Conservation (phyloP, 92 coral and sea anemone species). For the Phymanthus crucifer region DNA sequence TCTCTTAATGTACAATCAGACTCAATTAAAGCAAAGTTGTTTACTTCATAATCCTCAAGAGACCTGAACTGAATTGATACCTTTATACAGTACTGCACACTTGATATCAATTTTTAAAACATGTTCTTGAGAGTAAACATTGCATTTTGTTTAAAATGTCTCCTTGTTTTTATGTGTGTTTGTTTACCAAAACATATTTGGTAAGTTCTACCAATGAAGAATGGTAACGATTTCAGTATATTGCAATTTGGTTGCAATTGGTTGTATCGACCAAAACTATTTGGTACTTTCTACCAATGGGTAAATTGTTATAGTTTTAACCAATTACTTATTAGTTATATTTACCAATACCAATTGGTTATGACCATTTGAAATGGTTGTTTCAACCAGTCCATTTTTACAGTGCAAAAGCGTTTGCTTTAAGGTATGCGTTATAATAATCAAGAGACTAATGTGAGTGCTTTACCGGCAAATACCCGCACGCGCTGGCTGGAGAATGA, state of each 20-base stretch:
- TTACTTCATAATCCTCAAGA: too few species aligned
- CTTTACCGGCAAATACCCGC: too few species aligned
- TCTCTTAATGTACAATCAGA: too few species aligned
- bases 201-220: not conserved
- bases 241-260: not conserved
- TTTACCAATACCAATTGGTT: too few species aligned
- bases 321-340: not conserved
- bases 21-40: too few species aligned
- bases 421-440: not conserved
- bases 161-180: not conserved
- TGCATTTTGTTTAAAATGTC: not conserved
- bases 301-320: not conserved
- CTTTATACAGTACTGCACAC: too few species aligned
- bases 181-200: not conserved
- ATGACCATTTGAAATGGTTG: too few species aligned
- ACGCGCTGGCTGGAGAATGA: too few species aligned
- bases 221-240: not conserved
- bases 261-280: not conserved
- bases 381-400: too few species aligned
- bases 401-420: not conserved
- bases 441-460: not conserved
- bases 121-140: not conserved
- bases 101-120: not conserved
- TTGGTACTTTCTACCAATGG: conserved; percentile 1
- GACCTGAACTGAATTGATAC: too few species aligned